phyloP scores from a whole-genome alignment of 2,113 vertebrate genomes.

The Opisthocomus hoazin region DNA sequence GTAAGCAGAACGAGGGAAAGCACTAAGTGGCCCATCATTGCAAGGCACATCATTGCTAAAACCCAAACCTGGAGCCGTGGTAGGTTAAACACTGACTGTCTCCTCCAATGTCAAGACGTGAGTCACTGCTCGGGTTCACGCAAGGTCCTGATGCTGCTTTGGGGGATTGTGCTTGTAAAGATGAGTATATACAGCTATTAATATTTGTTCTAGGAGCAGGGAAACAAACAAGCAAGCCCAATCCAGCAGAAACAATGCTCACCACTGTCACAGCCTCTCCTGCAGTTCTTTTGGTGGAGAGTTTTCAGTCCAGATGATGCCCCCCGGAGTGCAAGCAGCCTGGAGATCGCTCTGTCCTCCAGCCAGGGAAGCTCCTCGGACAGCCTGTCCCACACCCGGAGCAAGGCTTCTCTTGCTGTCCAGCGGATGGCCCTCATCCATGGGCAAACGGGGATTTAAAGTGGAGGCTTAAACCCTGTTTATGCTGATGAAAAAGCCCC shows the following conservation, averaged over 20 bases:
- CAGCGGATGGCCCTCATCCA: background rate
- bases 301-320: background rate
- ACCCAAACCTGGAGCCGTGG: accelerated
- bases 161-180: background rate
- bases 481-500: background rate
- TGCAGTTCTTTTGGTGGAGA: background rate
- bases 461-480: background rate
- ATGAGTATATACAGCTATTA: background rate
- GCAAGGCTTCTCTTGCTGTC: background rate
- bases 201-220: background rate
- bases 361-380: background rate
- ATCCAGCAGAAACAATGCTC: background rate
- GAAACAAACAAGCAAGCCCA: background rate
- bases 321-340: background rate
- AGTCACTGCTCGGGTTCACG: background rate
- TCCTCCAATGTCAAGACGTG: background rate
- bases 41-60: accelerated
- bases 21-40: accelerated
- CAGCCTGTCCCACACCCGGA: accelerated
- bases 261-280: background rate
- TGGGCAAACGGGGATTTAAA: accelerated
- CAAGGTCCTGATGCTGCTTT: accelerated
- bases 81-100: background rate
- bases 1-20: background rate
- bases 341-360: background rate